Conservation (phyloP, 2,888 invertebrate genomes). For the Bugula neritina region DNA sequence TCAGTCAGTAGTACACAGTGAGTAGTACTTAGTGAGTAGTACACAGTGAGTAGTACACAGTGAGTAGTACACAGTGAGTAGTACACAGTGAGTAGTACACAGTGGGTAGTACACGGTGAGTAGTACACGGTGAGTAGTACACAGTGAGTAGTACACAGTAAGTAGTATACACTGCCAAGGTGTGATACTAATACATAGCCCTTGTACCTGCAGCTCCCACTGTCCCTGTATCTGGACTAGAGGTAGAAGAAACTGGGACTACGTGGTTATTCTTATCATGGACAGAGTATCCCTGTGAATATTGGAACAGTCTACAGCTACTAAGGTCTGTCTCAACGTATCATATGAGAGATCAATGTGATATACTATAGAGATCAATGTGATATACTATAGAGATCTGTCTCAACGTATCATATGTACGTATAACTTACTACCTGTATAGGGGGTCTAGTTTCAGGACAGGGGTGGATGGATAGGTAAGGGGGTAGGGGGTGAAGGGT, state of each 20-base stretch:
- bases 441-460: no score
- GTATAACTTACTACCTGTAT: no score
- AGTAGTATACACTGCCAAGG: background rate
- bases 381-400: no score
- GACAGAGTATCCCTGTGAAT: background rate
- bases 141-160: background rate
- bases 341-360: no score
- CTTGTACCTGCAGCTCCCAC: slow-evolving; percentile 12
- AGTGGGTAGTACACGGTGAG: background rate
- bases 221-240: background rate
- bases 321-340: no score
- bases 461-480: no score
- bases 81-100: background rate
- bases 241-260: background rate
- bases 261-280: background rate
- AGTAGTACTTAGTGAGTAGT: background rate
- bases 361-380: no score
- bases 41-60: background rate
- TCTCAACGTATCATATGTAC: no score
- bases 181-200: no score
- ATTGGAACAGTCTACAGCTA: slow-evolving; percentile 4
- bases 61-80: background rate
- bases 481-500: no score
- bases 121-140: background rate
- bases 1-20: background rate